Base-by-base conservation (phyloP, 2,888 invertebrate species). In the Spilosoma lubricipeda region DNA sequence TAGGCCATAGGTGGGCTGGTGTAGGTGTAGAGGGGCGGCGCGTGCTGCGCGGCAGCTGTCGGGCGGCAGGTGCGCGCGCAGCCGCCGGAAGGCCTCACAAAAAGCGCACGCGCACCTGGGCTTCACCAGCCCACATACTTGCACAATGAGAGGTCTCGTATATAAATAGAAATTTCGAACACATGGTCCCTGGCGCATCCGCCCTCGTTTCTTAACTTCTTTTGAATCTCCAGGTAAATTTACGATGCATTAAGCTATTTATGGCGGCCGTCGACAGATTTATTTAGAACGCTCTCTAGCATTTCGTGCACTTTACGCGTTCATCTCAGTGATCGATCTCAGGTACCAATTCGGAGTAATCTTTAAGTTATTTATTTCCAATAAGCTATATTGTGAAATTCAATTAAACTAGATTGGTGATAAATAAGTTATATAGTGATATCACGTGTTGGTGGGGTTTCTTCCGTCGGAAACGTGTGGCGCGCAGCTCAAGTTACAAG, bases 21-120 rank as follows among this genome's bases (percentile, higher is more conserved):
- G 83, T 75, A 81, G 73, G 80, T n/a, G 36, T 7, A 23, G 52
- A 20, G 33, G 63, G 72, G 52, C 15, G 80, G 82, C 80, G 84
- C 82, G 83, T 81, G 79, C 74, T 81, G 77, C 81, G 84, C 91
- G 88, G 93, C 93, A 92, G 95, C 71, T 70, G 85, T 84, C 82
- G 85, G 65, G 84, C 86, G 93, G 93, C 93, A 93, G 93, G 92
- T 94, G 95, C 91, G 90, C 91, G 87, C 91, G 93, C 96, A 95
- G 95, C 95, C 93, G 93, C 90, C 93, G 94, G 95, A 94, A 93
- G 92, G 94, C 92, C 91, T 89, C 91, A 94, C 94, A 95, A 94
- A 95, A 95, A 95, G 89, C 90, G 90, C 87, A 87, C 88, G 89
- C 92, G 92, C 95, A 95, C 95, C 95, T 95, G 95, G 95, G 90